Evolutionary conservation across 2,888 invertebrate genomes (phyloP), one percentile per base, ranked within the genome.

Genomic region (Cabera pusaria): DNA sequence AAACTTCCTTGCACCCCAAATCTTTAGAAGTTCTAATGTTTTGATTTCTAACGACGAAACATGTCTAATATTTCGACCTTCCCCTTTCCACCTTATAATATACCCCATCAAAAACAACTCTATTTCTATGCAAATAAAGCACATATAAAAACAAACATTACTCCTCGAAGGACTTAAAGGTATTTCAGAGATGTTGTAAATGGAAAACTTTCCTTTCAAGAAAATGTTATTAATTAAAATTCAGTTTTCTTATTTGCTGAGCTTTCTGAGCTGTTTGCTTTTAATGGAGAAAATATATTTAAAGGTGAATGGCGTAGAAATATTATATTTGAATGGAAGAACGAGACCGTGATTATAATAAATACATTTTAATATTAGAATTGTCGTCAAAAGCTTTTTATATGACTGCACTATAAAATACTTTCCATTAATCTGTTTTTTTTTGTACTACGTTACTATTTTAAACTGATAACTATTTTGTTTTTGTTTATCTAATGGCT

Each of bases 1-100:
- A 52, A 24, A 26, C 19, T 26, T 33, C 46, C 52, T 49, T 44
- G 38, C 61, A 54, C 72, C 62, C 40, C 60, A 56, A 62, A 65
- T 62, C 48, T 46, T 48, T 37, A 17, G 47, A 46, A 41, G 62
- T 65, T 63, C 45, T 65, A 72, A 81, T 76, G 75, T 82, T 83
- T 83, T 82, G 84, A 82, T 84, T 84, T 80, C 74, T 73, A 82
- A 82, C 77, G 78, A 78, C 70, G 78, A 72, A 64, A 79, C 79
- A 77, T 65, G 72, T 78, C 75, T 76, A 72, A 79, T 82, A 81
- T 77, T 74, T 79, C 62, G 52, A 50, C 44, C 37, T 56, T 56
- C 58, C 65, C 76, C 65, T 63, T 69, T 58, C 59, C 46, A 45
- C n/a, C 10, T 14, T 25, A 3, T 10, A 41, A 38, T 23, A 16